phyloP scores from a whole-genome alignment of 2,797 vertebrate species.

The Psittacula echo region DNA sequence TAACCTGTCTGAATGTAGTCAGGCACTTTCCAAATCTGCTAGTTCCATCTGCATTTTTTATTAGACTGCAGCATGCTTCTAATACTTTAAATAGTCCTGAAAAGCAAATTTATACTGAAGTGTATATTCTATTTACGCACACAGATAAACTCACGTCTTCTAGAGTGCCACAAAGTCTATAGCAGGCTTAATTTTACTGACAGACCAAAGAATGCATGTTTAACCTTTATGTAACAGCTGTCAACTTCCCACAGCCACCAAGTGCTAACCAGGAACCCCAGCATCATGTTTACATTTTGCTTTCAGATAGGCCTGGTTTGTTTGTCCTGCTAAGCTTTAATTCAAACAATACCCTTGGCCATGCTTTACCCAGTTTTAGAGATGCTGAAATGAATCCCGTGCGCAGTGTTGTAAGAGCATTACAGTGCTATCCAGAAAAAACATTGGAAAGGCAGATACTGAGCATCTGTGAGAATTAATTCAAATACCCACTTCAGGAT shows the following conservation, averaged over 20 bases:
- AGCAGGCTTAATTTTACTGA: slow-evolving; percentile 62
- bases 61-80: not conserved
- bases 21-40: slow-evolving; percentile 35
- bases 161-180: not conserved
- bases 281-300: slow-evolving; percentile 43
- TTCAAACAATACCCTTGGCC: slow-evolving; percentile 41
- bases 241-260: not conserved
- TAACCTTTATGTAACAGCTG: slow-evolving; percentile 62
- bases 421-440: slow-evolving; percentile 54
- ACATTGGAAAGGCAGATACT: not conserved
- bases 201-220: slow-evolving; percentile 22
- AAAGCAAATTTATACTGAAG: slow-evolving; percentile 30
- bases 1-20: slow-evolving; percentile 20
- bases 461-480: slow-evolving; percentile 34
- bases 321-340: slow-evolving; percentile 56
- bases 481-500: slow-evolving; percentile 39
- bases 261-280: slow-evolving; percentile 11
- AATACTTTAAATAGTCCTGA: slow-evolving; percentile 38
- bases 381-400: slow-evolving; percentile 31
- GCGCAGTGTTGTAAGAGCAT: not conserved
- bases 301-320: slow-evolving; percentile 31
- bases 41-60: slow-evolving; percentile 54
- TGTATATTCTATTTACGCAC: slow-evolving; percentile 24
- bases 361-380: slow-evolving; percentile 44
- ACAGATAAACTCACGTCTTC: slow-evolving; percentile 48